phyloP scores from a whole-genome alignment of 1,140 invertebrate species.

The Heliothis virescens region DNA sequence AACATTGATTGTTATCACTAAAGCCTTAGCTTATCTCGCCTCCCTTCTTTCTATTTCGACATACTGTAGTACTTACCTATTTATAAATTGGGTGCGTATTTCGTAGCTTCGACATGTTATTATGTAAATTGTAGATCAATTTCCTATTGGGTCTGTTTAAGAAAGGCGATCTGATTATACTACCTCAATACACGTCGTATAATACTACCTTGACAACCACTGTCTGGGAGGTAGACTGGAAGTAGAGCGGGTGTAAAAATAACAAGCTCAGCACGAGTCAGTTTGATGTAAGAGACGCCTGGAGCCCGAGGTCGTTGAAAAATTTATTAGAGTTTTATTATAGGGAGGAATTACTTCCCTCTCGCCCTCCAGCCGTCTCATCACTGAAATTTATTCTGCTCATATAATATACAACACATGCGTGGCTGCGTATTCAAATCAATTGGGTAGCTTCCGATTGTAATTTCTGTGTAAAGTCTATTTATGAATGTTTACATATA shows the following conservation, averaged over 20 bases:
- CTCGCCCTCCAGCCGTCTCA: slow-evolving; percentile 7
- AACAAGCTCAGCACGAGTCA: slow-evolving; percentile 13
- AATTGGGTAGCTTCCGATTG: slow-evolving; percentile 24
- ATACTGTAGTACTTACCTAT: not conserved
- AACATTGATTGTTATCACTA: slow-evolving; percentile 34
- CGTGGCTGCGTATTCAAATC: slow-evolving; percentile 1
- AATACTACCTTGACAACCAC: not conserved
- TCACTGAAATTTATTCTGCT: slow-evolving; percentile 21
- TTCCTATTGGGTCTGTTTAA: not conserved
- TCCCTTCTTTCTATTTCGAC: not conserved
- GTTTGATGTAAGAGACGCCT: not conserved
- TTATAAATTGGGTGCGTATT: slow-evolving; percentile 9
- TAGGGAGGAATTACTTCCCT: slow-evolving; percentile 3
- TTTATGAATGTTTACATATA: slow-evolving; percentile 37
- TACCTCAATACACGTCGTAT: not conserved
- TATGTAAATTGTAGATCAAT: slow-evolving; percentile 11
- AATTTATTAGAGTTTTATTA: slow-evolving; percentile 36
- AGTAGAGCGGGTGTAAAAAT: slow-evolving; percentile 28
- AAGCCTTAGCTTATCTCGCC: slow-evolving; percentile 2
- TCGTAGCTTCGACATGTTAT: not conserved
- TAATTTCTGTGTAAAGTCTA: slow-evolving; percentile 5
- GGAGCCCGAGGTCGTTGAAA: slow-evolving; percentile 12
- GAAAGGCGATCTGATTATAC: not conserved
- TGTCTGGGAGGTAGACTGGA: not conserved
- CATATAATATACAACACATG: slow-evolving; percentile 33